phyloP scores from a whole-genome alignment of 2,888 invertebrate species.

The Drosophila basisetae region DNA sequence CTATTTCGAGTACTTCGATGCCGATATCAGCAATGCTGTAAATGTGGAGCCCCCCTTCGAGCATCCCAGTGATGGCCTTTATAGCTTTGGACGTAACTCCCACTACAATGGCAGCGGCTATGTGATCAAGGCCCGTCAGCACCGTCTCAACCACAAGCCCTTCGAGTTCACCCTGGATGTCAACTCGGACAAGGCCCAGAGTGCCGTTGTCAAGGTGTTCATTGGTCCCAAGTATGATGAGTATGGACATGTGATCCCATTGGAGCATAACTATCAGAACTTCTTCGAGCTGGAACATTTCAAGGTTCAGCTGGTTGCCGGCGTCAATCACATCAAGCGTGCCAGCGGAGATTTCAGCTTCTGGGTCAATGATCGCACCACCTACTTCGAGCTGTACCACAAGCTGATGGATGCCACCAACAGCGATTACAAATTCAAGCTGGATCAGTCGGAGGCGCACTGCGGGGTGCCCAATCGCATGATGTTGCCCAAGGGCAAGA shows the following conservation, averaged over 20 bases:
- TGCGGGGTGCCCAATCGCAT: constrained; percentile 88
- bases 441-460: constrained; percentile 86
- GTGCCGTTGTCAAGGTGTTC: constrained; percentile 89
- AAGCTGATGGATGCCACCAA: constrained; percentile 86
- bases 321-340: constrained; percentile 86
- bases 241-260: constrained; percentile 86
- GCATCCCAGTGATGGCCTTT: constrained; percentile 57
- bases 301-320: constrained; percentile 87
- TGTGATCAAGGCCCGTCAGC: constrained; percentile 87
- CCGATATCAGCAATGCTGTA: constrained; percentile 87
- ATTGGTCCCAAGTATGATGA: constrained; percentile 90
- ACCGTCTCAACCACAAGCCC: constrained; percentile 88
- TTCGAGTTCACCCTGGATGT: constrained; percentile 88
- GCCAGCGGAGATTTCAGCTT: constrained; percentile 89
- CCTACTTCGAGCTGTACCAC: constrained; percentile 85
- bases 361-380: constrained; percentile 88
- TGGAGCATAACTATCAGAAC: constrained; percentile 88
- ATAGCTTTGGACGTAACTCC: constrained; percentile 82
- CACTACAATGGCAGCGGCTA: constrained; percentile 84
- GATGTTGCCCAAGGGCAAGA: constrained; percentile 88
- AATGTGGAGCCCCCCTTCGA: constrained; percentile 84
- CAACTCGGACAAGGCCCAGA: constrained; percentile 87
- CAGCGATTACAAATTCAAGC: constrained; percentile 85
- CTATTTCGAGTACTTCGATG: constrained; percentile 89
- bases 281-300: constrained; percentile 90